These are phyloP conservation scores for Chloromyia formosa DNA, from an alignment of 2,888 invertebrate genomes.

Conservation along the genomic window DNA sequence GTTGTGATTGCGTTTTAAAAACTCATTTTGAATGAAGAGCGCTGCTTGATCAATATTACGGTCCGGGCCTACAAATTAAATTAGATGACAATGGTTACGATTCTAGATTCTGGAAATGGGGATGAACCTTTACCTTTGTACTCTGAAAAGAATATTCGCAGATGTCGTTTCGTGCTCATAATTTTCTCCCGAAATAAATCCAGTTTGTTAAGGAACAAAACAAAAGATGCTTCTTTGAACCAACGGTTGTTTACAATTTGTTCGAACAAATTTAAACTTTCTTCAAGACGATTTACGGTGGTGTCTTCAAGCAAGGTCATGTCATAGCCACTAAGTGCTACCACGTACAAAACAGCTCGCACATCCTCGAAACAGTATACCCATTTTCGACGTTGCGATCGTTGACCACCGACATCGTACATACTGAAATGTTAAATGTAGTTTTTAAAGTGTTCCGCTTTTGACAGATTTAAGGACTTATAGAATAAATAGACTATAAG, in stretches of 20 bases:
- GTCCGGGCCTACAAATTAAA: slow-evolving; percentile 66
- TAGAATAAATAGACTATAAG: too few species aligned
- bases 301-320: slow-evolving; percentile 73
- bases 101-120: background rate
- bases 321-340: slow-evolving; percentile 73
- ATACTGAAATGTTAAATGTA: slow-evolving; percentile 63
- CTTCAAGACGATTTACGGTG: slow-evolving; percentile 70
- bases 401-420: slow-evolving; percentile 74
- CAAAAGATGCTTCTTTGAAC: slow-evolving; percentile 70
- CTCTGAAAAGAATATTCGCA: slow-evolving; percentile 70
- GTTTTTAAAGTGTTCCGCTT: background rate
- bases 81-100: slow-evolving; percentile 56
- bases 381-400: slow-evolving; percentile 73
- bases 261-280: slow-evolving; percentile 71
- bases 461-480: background rate
- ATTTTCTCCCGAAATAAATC: slow-evolving; percentile 74
- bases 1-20: slow-evolving; percentile 65
- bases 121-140: slow-evolving; percentile 64
- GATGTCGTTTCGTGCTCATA: slow-evolving; percentile 69
- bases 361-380: slow-evolving; percentile 76
- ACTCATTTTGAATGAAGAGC: slow-evolving; percentile 64
- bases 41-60: slow-evolving; percentile 71
- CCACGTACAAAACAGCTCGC: slow-evolving; percentile 71
- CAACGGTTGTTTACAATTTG: slow-evolving; percentile 73
- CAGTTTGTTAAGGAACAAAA: slow-evolving; percentile 72